These are phyloP conservation scores for Acleris holmiana DNA, from an alignment of 2,888 invertebrate genomes.

Conservation along the genomic window DNA sequence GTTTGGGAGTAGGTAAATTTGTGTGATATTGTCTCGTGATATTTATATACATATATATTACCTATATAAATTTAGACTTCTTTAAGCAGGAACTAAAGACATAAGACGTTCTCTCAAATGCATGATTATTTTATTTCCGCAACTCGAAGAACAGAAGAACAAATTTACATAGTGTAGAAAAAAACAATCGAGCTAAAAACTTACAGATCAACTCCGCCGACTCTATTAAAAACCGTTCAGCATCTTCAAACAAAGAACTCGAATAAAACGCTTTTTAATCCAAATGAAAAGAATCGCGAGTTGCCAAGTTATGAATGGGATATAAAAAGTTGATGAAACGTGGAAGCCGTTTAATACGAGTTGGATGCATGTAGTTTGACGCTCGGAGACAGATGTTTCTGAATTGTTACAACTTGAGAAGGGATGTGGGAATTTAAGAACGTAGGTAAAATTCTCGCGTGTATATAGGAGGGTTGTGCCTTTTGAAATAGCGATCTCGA, in stretches of 20 bases:
- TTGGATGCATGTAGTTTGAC: slow-evolving; percentile 2
- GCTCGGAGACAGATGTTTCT: neutral
- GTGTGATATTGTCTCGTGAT: too few species aligned
- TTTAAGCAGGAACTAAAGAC: too few species aligned
- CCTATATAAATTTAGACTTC: too few species aligned
- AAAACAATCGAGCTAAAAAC: neutral
- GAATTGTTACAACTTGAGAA: neutral
- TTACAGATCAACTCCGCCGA: slow-evolving; percentile 8
- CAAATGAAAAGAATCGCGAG: slow-evolving; percentile 8
- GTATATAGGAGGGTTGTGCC: too few species aligned
- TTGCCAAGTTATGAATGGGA: slow-evolving; percentile 12
- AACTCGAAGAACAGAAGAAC: neutral
- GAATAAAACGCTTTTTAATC: slow-evolving; percentile 18
- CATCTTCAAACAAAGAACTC: slow-evolving; percentile 10
- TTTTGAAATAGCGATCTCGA: too few species aligned
- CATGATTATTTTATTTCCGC: too few species aligned
- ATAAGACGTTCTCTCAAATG: too few species aligned
- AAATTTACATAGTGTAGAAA: neutral
- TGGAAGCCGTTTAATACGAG: slow-evolving; percentile 1
- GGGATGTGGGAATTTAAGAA: neutral
- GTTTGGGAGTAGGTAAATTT: too few species aligned
- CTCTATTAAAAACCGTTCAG: slow-evolving; percentile 20
- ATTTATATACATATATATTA: too few species aligned
- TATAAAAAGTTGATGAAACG: slow-evolving; percentile 14
- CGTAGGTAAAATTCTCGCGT: too few species aligned